phyloP scores from a whole-genome alignment of 1,140 invertebrate species.

The Heliconius hewitsoni region DNA sequence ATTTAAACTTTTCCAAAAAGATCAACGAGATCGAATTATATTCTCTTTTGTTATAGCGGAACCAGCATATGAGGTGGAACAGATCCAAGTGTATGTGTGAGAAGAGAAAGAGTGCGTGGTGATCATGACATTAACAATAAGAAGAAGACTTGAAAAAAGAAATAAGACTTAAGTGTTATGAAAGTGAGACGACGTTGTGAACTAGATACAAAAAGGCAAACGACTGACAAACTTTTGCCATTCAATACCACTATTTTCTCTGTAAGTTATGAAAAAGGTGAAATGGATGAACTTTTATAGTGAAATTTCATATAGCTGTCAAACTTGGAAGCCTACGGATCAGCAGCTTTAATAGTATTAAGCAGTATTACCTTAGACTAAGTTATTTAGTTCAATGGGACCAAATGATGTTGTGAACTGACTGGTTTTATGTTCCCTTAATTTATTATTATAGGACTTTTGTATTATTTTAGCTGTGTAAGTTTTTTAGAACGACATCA shows the following conservation, averaged over 20 bases:
- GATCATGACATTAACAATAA: slow-evolving; percentile 3
- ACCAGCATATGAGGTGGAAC: slow-evolving; percentile 75
- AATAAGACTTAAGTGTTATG: not conserved
- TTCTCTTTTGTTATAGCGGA: slow-evolving; percentile 70
- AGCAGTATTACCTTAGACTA: slow-evolving; percentile 73
- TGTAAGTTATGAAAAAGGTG: not conserved
- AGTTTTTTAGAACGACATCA: slow-evolving; percentile 47
- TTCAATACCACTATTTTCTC: not conserved
- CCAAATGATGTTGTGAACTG: slow-evolving; percentile 73
- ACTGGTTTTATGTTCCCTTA: slow-evolving; percentile 50
- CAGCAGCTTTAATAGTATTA: slow-evolving; percentile 49
- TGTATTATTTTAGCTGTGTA: slow-evolving; percentile 32
- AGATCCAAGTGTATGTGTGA: slow-evolving; percentile 71
- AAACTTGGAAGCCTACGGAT: not conserved
- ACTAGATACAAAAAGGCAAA: slow-evolving; percentile 26
- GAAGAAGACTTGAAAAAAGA: not conserved
- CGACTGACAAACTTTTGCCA: slow-evolving; percentile 1
- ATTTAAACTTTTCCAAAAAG: not conserved
- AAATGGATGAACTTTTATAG: not conserved
- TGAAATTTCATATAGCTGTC: not conserved
- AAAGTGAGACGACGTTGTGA: slow-evolving; percentile 39
- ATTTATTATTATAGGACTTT: slow-evolving; percentile 20
- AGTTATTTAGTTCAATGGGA: slow-evolving; percentile 72
- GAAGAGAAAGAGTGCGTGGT: slow-evolving; percentile 47
- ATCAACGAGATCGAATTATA: slow-evolving; percentile 37